A percentile compares a stretch with the other conserved stretches of the same genome.
phyloP scores from a whole-genome alignment of 2,797 vertebrate genomes.

The Sphenopsis melanotis region DNA sequence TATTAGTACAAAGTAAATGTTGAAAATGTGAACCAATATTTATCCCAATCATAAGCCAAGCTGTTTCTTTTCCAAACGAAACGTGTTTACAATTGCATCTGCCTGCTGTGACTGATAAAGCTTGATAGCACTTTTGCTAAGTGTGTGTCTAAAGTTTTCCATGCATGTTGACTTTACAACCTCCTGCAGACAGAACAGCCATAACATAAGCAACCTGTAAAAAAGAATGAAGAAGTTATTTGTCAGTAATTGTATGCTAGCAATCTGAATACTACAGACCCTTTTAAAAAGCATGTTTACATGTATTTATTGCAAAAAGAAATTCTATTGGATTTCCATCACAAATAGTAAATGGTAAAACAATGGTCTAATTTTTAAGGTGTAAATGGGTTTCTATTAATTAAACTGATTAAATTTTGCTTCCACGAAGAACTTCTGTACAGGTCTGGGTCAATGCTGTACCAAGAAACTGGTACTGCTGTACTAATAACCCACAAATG shows the following conservation, averaged over 20 bases:
- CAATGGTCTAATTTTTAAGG: background rate
- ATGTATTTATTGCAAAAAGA: background rate
- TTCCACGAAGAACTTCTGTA: accelerated
- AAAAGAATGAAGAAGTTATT: background rate
- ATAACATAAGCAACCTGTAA: background rate
- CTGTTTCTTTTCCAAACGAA: constrained; percentile 25
- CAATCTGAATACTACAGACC: background rate
- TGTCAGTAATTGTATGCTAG: background rate
- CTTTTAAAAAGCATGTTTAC: background rate
- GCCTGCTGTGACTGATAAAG: constrained; percentile 7
- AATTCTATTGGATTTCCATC: background rate
- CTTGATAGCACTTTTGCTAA: background rate
- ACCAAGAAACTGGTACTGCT: background rate
- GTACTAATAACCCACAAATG: background rate
- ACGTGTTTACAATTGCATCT: constrained; percentile 21
- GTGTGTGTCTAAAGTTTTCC: background rate
- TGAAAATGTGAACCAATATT: constrained; percentile 39
- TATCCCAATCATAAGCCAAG: constrained; percentile 21
- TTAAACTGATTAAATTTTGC: background rate
- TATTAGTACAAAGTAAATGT: constrained; percentile 40
- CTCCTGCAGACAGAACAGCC: background rate
- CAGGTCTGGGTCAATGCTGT: background rate
- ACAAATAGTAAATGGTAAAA: background rate
- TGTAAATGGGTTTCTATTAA: background rate
- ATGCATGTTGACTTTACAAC: background rate